phyloP scores from a whole-genome alignment of 2,888 invertebrate species.

The Dynastes hyllus region DNA sequence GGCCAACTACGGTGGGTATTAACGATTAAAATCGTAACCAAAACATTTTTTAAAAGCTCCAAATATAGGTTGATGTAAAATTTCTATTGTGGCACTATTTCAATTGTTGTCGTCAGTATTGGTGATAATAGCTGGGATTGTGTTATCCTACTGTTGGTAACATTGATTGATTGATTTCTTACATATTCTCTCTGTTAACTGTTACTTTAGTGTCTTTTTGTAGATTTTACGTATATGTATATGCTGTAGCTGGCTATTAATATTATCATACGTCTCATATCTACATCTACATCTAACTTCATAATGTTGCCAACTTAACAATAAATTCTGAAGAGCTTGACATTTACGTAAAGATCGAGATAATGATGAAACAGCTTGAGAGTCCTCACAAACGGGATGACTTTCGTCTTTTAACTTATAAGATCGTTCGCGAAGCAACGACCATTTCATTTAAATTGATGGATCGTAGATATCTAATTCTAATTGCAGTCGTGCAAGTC shows the following conservation, averaged over 20 bases:
- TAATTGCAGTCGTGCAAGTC: conserved; percentile 2
- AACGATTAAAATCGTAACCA: neutral
- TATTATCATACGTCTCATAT: no score
- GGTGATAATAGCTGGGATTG: neutral
- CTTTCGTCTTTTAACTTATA: neutral
- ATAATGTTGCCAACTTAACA: no score
- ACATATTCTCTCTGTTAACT: neutral
- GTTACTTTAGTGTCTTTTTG: no score
- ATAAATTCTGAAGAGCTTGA: no score
- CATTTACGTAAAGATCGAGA: no score
- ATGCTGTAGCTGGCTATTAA: no score
- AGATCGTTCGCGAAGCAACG: conserved; percentile 1
- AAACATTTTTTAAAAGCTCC: neutral
- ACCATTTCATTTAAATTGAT: conserved; percentile 3
- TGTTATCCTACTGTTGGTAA: neutral
- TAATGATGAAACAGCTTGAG: no score
- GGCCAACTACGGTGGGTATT: neutral
- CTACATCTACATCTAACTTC: no score
- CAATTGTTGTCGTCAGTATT: neutral
- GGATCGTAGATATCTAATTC: conserved; percentile 14
- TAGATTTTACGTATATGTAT: no score
- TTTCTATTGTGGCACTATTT: neutral
- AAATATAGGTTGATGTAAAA: neutral
- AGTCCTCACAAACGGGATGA: neutral
- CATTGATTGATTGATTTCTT: neutral